Evolutionary conservation across 2,797 vertebrate species (phyloP), one percentile per base, ranked within the genome.

Genomic region (Crocodylus rhombifer): DNA sequence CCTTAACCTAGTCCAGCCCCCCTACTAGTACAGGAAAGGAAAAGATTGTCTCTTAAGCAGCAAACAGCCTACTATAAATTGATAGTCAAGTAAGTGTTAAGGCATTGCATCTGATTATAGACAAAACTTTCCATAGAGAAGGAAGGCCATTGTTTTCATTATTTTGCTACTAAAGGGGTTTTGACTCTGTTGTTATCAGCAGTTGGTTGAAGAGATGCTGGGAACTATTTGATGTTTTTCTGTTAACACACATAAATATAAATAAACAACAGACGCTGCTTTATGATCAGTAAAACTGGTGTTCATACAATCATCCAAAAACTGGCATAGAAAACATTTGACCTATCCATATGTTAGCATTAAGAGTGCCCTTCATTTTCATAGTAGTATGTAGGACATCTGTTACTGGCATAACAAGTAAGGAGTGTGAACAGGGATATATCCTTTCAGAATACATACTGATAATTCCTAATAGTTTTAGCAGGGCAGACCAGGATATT

Each of bases 121-220:
- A 82, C 60, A 88, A 87, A 78, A 18, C 21, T 82, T 90, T 87
- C 21, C 7, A n/a, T 17, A 21, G 58, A 74, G n/a, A 73, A 21
- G 23, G 88, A 92, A 94, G 94, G 90, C 94, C 85, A 89, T 17
- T 8, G 12, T 65, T 94, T 64, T 95, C 87, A 79, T 93, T 88
- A 88, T 51, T 60, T 36, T 84, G 28, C n/a, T 81, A 86, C 82
- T 94, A 94, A 89, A 80, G 79, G 57, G 33, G 12, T 90, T 95
- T 93, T 91, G 82, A 84, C 73, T 93, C 0, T 1, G n/a, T n/a
- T 84, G 11, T 55, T 92, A 30, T 94, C 82, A 93, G 73, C 82
- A 76, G 12, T 61, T 14, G 1, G 21, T 51, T 87, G 26, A n/a
- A 82, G 60, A 55, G 15, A 88, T 13, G 3, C 9, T 86, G 14